Conservation (phyloP, 2,888 invertebrate species). For the Heliconius cydno region DNA sequence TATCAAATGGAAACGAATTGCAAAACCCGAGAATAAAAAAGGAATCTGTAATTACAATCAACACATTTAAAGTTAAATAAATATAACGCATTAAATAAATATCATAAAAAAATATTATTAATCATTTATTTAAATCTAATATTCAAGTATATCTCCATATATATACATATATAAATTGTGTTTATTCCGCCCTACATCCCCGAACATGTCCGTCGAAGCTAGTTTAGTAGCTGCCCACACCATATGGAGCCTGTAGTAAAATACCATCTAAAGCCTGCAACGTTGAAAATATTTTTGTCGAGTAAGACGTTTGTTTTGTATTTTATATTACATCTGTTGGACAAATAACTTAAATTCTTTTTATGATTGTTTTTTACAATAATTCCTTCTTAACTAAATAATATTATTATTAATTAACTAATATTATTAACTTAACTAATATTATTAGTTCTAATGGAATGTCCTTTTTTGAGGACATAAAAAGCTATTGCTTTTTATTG, state of each 20-base stretch:
- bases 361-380: not conserved
- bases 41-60: not conserved
- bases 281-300: slow-evolving; percentile 36
- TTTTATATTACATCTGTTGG: not conserved
- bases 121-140: not conserved
- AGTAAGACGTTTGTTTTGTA: slow-evolving; percentile 8
- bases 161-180: not conserved
- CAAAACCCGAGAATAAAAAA: no score
- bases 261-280: slow-evolving; percentile 41
- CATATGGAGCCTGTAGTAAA: slow-evolving; percentile 41
- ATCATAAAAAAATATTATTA: not conserved
- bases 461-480: not conserved
- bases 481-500: not conserved
- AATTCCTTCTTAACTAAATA: not conserved
- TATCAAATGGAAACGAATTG: not conserved
- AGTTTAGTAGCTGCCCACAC: slow-evolving; percentile 33
- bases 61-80: not conserved
- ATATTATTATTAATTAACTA: no score
- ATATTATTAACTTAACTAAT: not conserved
- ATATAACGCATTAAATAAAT: not conserved
- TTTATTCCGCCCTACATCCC: slow-evolving; percentile 23
- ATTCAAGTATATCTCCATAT: not conserved
- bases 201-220: slow-evolving; percentile 24
- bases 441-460: not conserved
- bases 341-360: not conserved